These are phyloP conservation scores for Diceros bicornis DNA, from an alignment of 2,797 vertebrate species.

Conservation along the genomic window DNA sequence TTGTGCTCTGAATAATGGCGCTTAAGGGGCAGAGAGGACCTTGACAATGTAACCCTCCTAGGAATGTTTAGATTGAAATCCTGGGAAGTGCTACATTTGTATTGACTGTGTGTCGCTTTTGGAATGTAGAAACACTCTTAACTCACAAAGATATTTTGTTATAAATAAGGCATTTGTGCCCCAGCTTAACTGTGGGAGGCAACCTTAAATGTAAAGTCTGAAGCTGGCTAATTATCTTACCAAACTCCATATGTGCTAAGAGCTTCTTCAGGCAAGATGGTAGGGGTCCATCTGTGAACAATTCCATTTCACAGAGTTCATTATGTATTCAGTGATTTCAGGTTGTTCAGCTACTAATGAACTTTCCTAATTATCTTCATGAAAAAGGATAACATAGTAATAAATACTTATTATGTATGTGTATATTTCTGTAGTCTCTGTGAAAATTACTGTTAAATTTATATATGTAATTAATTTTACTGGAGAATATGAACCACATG, in stretches of 20 bases:
- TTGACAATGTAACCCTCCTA: not conserved
- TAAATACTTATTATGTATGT: not conserved
- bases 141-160: conserved; percentile 5
- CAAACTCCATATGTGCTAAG: not conserved
- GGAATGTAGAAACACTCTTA: not conserved
- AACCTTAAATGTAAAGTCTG: not conserved
- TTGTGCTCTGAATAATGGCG: not conserved
- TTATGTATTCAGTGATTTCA: not conserved
- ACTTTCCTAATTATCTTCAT: not conserved
- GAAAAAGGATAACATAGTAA: not conserved
- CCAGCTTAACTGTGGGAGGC: conserved; percentile 15
- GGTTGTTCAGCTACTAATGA: conserved; percentile 7
- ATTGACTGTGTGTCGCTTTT: not conserved
- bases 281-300: not conserved
- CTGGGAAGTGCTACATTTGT: not conserved
- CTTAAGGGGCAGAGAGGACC: not conserved
- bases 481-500: not conserved
- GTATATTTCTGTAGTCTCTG: not conserved
- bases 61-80: not conserved
- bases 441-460: conserved; percentile 56
- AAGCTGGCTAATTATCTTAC: conserved; percentile 8
- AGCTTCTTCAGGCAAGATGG: not conserved
- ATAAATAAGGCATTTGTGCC: not conserved
- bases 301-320: not conserved
- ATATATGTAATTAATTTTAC: conserved; percentile 40